Percentiles rank a stretch among this genome's conserved stretches.
These are phyloP conservation scores for Andrena praecox DNA, from an alignment of 2,888 invertebrate genomes.

Conservation along the genomic window DNA sequence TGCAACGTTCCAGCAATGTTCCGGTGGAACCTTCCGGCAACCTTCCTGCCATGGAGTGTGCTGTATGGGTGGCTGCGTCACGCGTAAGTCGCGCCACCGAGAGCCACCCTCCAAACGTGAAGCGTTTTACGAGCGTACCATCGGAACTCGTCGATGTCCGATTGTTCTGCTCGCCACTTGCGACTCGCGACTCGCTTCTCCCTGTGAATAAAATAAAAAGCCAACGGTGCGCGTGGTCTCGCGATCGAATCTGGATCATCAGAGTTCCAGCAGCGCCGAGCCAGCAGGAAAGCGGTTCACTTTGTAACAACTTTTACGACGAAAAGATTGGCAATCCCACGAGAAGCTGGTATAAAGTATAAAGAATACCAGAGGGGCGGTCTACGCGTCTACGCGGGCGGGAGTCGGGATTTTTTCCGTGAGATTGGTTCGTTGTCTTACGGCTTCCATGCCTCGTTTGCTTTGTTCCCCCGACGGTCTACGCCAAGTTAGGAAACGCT, in stretches of 20 bases:
- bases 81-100: constrained; percentile 14
- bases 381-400: neutral
- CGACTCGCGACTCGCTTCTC: neutral
- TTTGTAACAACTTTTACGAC: constrained; percentile 5
- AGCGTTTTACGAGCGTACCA: constrained; percentile 23
- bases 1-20: too few species aligned
- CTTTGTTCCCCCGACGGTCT: neutral
- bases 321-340: neutral
- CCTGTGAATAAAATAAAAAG: constrained; percentile 4
- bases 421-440: constrained; percentile 7
- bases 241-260: constrained; percentile 6
- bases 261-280: neutral
- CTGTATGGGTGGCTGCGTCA: neutral
- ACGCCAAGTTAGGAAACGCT: neutral
- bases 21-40: too few species aligned
- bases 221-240: neutral
- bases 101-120: constrained; percentile 23
- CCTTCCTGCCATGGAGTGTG: too few species aligned
- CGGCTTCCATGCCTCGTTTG: constrained; percentile 2
- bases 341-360: constrained; percentile 1
- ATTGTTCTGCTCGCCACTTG: neutral
- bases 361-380: neutral
- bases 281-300: neutral
- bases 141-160: neutral
- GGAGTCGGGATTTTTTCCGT: constrained; percentile 5